Base-by-base conservation (phyloP, 2,797 vertebrate species). In the Karalla daura region DNA sequence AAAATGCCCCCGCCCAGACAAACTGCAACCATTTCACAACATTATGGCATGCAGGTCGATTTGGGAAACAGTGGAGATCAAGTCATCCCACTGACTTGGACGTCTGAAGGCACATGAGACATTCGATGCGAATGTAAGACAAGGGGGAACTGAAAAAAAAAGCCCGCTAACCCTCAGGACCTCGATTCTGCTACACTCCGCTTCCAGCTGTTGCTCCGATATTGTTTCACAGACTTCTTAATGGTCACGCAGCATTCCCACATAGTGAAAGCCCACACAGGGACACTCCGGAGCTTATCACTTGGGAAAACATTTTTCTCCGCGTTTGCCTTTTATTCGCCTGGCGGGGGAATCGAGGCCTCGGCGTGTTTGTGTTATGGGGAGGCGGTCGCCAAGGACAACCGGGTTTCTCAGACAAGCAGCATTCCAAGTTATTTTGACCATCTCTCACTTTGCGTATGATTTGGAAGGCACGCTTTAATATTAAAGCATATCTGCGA, bases 321-420 rank as follows among this genome's bases (percentile, higher is more conserved):
- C 65, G 61, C 46, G 30, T 59, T 63, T 10, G 47, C 68, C 67
- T 74, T 63, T 76, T 69, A 60, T 76, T 70, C 49, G 87, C 72
- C 88, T 80, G 81, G 67, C 63, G 63, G 81, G 76, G 37, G 58
- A 88, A 80, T 72, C 45, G 11, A 40, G 74, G 84, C 78, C 83
- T n/a, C n/a, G n/a, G n/a, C n/a, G n/a, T 92, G 87, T 92, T 92
- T 93, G 75, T 93, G 86, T 94, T 93, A 83, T 88, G 78, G 27
- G 40, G 79, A 72, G 74, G 52, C 53, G 50, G 93, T 93, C 86
- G 56, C 88, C 88, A 89, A 55, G 86, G 93, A 79, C 41, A 92
- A 45, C 1, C 1, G 6, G 40, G 41, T 70, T 92, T 93, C 88
- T 91, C 90, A 91, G 91, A 89, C 81, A 0, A 78, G 33, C 64